Base-by-base conservation (phyloP, 1,140 invertebrate species). In the Coelopa frigida region DNA sequence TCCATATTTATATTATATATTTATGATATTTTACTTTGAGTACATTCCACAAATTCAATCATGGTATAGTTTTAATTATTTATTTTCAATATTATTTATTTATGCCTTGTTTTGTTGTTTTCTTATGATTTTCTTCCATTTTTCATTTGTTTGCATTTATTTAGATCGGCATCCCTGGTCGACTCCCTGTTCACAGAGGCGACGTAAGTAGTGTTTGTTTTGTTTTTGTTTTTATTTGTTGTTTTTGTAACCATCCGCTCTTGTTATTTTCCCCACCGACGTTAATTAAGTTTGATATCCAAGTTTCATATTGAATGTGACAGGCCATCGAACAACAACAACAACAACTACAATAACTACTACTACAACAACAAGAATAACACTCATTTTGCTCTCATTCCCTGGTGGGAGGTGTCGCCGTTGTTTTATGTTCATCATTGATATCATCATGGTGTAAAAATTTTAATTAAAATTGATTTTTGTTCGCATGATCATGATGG, bases 121-220 rank as follows among this genome's bases (percentile, higher is more conserved):
- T 39, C 36, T 39, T 21, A 47, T 53, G 52, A 15, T 29, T 50
- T 27, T 31, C 21, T 21, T 49, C 44, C 45, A 36, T 32, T 49
- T 48, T 15, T 29, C 27, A 14, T 22, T 36, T 46, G 11, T 50
- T 46, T 41, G 38, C 49, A 26, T 44, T 54, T 51, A 47, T 10
- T 54, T 54, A 27, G 59, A 39, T 54, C 59, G 24, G 15, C 32
- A 36, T 61, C 54, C 32, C 32, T 66, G 40, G 62, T 66, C 56
- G 59, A 66, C 52, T 65, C 62, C 33, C 45, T 66, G 32, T 53
- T 65, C 32, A 57, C 32, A 46, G 62, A 65, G 56, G 62, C 62
- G 50, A 59, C 62, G 62, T 66, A 62, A 66, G 62, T 66, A 49
- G 44, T 6, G 31, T 23, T 41, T 35, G 40, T 40, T 24, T 42